phyloP scores from a whole-genome alignment of 2,888 invertebrate genomes.

The Gymnoscelis rufifasciata region DNA sequence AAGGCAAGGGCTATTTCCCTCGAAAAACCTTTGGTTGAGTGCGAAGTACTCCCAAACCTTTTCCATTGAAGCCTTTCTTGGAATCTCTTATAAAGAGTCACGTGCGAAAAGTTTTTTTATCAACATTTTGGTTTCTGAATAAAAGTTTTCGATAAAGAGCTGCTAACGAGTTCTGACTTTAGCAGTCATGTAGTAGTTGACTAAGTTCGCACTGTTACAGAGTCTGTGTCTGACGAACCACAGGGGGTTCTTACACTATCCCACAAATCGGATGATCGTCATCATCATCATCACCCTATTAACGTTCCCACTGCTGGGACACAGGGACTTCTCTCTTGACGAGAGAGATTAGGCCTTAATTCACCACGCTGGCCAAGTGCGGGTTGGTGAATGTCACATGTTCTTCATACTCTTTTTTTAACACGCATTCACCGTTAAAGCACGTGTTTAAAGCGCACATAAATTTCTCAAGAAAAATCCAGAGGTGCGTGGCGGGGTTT shows the following conservation, averaged over 20 bases:
- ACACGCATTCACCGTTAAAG: too few relatives aligned
- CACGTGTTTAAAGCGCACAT: too few relatives aligned
- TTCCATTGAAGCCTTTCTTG: slow-evolving; percentile 1
- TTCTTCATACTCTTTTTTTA: too few relatives aligned
- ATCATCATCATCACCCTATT: not conserved
- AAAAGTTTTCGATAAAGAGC: slow-evolving; percentile 56
- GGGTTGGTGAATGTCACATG: too few relatives aligned
- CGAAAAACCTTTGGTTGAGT: too few relatives aligned
- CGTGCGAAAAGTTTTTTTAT: slow-evolving; percentile 51
- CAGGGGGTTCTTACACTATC: not conserved
- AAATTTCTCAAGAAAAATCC: too few relatives aligned
- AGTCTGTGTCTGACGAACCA: slow-evolving; percentile 7
- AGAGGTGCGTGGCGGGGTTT: too few relatives aligned
- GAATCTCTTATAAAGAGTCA: slow-evolving; percentile 45
- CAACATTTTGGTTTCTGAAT: slow-evolving; percentile 39
- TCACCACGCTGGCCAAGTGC: too few relatives aligned
- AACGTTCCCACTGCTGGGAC: too few relatives aligned
- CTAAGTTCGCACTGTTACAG: slow-evolving; percentile 8
- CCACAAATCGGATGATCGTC: not conserved
- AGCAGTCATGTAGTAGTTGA: slow-evolving; percentile 32
- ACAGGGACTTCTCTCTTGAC: too few relatives aligned
- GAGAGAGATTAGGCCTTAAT: too few relatives aligned
- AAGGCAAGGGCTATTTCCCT: too few relatives aligned
- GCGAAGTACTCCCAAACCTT: not conserved
- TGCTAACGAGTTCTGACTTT: slow-evolving; percentile 57